Percentiles rank a stretch among this genome's conserved stretches.
Evolutionary conservation across 2,797 vertebrate genomes (phyloP).

Genomic region (Gambelia wislizenii): DNA sequence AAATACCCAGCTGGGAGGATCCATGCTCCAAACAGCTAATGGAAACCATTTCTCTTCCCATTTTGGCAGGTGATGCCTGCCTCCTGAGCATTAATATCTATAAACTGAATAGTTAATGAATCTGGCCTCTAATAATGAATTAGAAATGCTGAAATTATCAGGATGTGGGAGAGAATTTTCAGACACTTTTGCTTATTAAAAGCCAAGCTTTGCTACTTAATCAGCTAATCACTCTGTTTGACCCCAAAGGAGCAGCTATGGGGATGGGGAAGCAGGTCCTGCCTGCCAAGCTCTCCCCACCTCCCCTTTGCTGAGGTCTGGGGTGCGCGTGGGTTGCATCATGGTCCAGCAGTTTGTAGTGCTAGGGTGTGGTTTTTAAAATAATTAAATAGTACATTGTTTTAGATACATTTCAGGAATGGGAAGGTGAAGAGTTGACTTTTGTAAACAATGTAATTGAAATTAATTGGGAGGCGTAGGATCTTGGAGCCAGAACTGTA

Average conservation of each 20-base stretch:
- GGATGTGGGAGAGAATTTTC: constrained; percentile 84
- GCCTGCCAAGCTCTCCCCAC: constrained; percentile 28
- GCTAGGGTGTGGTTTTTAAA: too few species aligned
- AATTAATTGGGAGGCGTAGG: too few species aligned
- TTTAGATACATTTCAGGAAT: too few species aligned
- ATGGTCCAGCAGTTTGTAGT: too few species aligned
- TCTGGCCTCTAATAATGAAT: constrained; percentile 88
- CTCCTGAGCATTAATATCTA: constrained; percentile 88
- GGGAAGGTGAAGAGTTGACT: too few species aligned
- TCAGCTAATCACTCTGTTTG: constrained; percentile 86
- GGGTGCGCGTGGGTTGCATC: too few species aligned
- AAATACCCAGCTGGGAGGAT: constrained; percentile 83
- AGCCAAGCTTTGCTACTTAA: constrained; percentile 85
- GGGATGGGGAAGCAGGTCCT: constrained; percentile 83
- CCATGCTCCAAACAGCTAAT: constrained; percentile 87
- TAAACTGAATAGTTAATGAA: constrained; percentile 89
- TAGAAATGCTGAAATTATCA: constrained; percentile 86
- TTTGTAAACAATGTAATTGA: too few species aligned
- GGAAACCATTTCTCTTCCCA: constrained; percentile 87
- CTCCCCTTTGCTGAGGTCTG: too few species aligned
- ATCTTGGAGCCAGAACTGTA: too few species aligned
- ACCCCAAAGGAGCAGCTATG: constrained; percentile 82
- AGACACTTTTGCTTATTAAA: constrained; percentile 87
- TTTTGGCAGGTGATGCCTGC: constrained; percentile 86
- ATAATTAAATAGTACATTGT: too few species aligned